phyloP scores from a whole-genome alignment of 2,113 vertebrate genomes.

The Gobiocypris rarus region DNA sequence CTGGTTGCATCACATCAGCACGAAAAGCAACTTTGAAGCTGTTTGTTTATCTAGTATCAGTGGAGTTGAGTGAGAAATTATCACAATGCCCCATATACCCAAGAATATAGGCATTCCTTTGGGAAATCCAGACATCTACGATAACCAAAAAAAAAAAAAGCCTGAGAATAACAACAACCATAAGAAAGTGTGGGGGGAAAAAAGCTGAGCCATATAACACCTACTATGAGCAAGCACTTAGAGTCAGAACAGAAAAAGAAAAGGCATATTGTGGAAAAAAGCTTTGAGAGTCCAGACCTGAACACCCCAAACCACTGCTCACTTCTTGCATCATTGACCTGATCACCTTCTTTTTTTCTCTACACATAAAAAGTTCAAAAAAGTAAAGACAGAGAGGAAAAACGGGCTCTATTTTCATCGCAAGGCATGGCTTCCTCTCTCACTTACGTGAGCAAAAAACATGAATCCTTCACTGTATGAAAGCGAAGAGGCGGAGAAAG shows the following conservation, averaged over 20 bases:
- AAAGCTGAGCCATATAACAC: slow-evolving; percentile 30
- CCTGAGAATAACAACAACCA: slow-evolving; percentile 28
- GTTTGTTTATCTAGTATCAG: slow-evolving; percentile 49
- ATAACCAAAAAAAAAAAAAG: slow-evolving; percentile 6
- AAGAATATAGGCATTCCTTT: slow-evolving; percentile 59
- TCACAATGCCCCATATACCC: slow-evolving; percentile 51
- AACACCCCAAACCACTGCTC: neutral
- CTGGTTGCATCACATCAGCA: neutral
- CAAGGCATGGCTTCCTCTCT: neutral
- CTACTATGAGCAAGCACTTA: slow-evolving; percentile 52
- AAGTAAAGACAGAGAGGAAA: no score
- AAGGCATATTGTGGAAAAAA: slow-evolving; percentile 39
- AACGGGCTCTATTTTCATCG: neutral
- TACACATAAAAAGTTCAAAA: slow-evolving; percentile 52
- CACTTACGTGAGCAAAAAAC: neutral
- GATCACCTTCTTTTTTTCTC: slow-evolving; percentile 47
- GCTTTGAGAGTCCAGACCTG: neutral
- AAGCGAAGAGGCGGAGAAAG: neutral
- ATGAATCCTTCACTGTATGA: neutral
- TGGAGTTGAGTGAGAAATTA: slow-evolving; percentile 25
- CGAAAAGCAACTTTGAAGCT: slow-evolving; percentile 4
- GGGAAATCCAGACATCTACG: slow-evolving; percentile 52
- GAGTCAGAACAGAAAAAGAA: slow-evolving; percentile 47
- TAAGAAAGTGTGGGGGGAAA: neutral
- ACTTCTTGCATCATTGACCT: neutral